Conservation (phyloP, 2,797 vertebrate species). For the Tamandua tetradactyla region DNA sequence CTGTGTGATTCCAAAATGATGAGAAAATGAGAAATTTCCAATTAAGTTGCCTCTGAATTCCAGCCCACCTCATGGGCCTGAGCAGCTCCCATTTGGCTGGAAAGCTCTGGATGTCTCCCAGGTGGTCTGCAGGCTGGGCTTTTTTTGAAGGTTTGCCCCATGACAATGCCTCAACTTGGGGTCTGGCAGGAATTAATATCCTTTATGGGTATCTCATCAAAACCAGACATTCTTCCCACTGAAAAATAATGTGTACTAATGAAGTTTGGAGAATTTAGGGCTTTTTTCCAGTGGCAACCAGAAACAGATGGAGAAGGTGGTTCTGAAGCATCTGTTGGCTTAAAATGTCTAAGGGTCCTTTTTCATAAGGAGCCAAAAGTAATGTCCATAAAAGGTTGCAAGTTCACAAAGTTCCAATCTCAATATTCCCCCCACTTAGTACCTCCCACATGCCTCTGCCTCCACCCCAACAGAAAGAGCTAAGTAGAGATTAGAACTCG, state of each 20-base stretch:
- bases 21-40: not conserved
- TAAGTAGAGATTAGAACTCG: slow-evolving; percentile 64
- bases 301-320: slow-evolving; percentile 46
- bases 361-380: slow-evolving; percentile 58
- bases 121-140: not conserved
- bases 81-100: not conserved
- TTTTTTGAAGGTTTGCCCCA: slow-evolving; percentile 11
- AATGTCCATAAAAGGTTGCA: slow-evolving; percentile 60
- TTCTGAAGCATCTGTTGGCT: slow-evolving; percentile 32
- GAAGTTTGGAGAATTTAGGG: slow-evolving; percentile 41
- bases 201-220: slow-evolving; percentile 35
- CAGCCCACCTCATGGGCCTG: not conserved
- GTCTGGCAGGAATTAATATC: slow-evolving; percentile 59
- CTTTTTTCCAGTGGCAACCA: not conserved
- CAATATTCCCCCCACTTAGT: not conserved
- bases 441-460: not conserved
- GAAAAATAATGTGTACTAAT: slow-evolving; percentile 44
- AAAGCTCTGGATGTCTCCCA: not conserved
- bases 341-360: slow-evolving; percentile 56
- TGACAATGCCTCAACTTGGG: not conserved
- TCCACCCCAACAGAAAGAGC: slow-evolving; percentile 49
- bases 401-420: slow-evolving; percentile 22
- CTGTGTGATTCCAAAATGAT: slow-evolving; percentile 2
- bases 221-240: slow-evolving; percentile 41
- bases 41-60: not conserved